These are phyloP conservation scores for Fistularia commersonii DNA, from an alignment of 2,797 vertebrate species.

Conservation along the genomic window DNA sequence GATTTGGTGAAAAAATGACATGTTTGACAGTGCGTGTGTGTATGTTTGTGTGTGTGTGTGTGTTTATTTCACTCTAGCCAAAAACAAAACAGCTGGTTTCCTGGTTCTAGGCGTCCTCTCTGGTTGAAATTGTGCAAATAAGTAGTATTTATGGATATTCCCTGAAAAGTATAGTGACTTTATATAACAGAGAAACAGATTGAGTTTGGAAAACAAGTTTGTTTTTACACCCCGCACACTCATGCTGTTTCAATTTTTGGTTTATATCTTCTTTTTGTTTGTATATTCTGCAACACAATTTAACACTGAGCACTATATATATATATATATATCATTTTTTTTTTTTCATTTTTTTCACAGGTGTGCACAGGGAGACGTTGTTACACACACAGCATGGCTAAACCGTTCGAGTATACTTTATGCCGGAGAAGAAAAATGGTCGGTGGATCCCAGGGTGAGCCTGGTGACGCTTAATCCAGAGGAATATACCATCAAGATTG, in stretches of 20 bases:
- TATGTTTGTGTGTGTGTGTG: too few species aligned
- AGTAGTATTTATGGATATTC: conserved; percentile 10
- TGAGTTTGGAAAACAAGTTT: too few species aligned
- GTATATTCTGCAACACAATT: too few species aligned
- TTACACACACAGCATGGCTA: conserved; percentile 81
- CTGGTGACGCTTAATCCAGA: conserved; percentile 76
- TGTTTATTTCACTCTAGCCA: background rate
- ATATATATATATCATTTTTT: background rate
- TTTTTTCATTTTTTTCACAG: conserved; percentile 44
- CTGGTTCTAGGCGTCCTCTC: conserved; percentile 17
- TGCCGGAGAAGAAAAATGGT: conserved; percentile 82
- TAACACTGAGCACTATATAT: too few species aligned
- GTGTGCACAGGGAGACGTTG: conserved; percentile 73
- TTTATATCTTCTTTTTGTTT: background rate
- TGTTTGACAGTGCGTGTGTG: too few species aligned
- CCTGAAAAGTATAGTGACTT: too few species aligned
- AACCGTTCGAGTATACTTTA: conserved; percentile 82
- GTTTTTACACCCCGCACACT: too few species aligned
- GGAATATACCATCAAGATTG: conserved; percentile 81
- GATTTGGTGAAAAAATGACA: too few species aligned
- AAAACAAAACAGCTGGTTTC: conserved; percentile 6
- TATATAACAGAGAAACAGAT: too few species aligned
- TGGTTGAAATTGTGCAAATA: conserved; percentile 18
- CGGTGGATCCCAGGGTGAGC: conserved; percentile 78
- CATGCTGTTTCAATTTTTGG: background rate